Evolutionary conservation across 2,888 invertebrate species (phyloP).

Genomic region (Celastrina argiolus): DNA sequence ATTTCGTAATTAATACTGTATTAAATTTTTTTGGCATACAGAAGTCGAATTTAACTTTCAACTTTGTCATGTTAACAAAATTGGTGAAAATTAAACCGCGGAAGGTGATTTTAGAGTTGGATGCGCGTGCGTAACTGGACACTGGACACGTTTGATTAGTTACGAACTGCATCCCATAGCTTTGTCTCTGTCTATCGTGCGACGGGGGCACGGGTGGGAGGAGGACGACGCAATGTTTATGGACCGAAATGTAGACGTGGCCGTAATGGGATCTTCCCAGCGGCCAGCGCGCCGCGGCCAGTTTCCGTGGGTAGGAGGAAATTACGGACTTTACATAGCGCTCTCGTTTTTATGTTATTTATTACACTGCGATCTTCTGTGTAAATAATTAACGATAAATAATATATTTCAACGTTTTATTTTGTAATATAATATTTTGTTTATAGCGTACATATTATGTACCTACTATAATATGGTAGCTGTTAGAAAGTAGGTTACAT

Average conservation of each 20-base stretch:
- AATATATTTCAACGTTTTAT: background rate
- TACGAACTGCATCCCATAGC: constrained; percentile 56
- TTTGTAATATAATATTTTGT: background rate
- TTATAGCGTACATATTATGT: background rate
- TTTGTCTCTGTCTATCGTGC: constrained; percentile 50
- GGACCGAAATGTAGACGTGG: constrained; percentile 68
- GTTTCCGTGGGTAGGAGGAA: constrained; percentile 71
- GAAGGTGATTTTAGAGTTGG: constrained; percentile 47
- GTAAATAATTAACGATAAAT: constrained; percentile 4
- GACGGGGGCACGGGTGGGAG: constrained; percentile 38
- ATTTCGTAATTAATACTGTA: background rate
- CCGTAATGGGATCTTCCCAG: constrained; percentile 69
- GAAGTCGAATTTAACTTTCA: background rate
- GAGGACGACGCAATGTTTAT: constrained; percentile 56
- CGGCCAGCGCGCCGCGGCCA: constrained; percentile 47
- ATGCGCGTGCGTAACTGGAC: constrained; percentile 65
- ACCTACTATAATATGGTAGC: too few species aligned
- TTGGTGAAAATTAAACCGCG: background rate
- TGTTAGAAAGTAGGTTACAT: too few species aligned
- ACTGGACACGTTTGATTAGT: constrained; percentile 73
- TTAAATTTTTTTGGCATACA: background rate
- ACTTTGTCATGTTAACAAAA: background rate
- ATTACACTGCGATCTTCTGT: constrained; percentile 35
- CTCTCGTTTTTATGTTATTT: constrained; percentile 52
- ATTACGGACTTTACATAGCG: constrained; percentile 61